Percentiles rank a stretch among this genome's conserved stretches.
phyloP scores from a whole-genome alignment of 1,140 invertebrate species.

The Listronotus oregonensis region DNA sequence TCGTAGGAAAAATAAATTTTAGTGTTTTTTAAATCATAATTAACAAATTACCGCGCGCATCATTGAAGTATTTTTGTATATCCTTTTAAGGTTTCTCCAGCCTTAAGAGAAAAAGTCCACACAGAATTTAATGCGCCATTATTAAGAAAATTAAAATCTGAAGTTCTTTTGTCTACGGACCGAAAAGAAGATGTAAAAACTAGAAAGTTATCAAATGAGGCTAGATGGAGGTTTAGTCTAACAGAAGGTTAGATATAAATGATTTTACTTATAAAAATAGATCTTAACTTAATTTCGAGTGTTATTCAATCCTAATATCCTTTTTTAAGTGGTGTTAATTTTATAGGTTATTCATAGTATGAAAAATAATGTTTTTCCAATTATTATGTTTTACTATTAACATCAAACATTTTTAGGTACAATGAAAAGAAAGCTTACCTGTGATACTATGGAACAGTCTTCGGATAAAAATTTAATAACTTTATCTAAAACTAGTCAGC shows the following conservation, averaged over 20 bases:
- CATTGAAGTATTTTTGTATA: no score
- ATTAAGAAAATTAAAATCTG: slow-evolving; percentile 53
- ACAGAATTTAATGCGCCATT: slow-evolving; percentile 66
- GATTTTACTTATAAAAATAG: background rate
- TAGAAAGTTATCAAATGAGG: slow-evolving; percentile 46
- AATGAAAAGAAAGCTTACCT: slow-evolving; percentile 49
- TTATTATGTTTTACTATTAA: slow-evolving; percentile 15
- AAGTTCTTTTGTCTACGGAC: slow-evolving; percentile 46
- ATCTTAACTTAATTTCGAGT: no score
- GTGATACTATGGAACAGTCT: slow-evolving; percentile 35
- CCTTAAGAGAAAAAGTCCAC: slow-evolving; percentile 67
- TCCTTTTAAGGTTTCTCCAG: slow-evolving; percentile 55
- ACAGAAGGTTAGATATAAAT: slow-evolving; percentile 18
- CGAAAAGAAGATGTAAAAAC: slow-evolving; percentile 29
- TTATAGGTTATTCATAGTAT: no score
- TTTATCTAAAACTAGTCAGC: slow-evolving; percentile 39
- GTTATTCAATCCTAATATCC: no score
- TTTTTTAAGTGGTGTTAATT: no score
- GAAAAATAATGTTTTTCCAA: no score
- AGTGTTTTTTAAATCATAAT: no score
- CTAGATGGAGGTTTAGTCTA: slow-evolving; percentile 47
- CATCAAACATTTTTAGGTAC: slow-evolving; percentile 27
- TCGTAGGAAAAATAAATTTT: no score
- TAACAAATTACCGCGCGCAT: no score
- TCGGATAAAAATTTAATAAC: slow-evolving; percentile 42